Percentiles rank a stretch among this genome's conserved stretches.
Conservation (phyloP, 2,888 invertebrate genomes). For the Torymus tubicola region DNA sequence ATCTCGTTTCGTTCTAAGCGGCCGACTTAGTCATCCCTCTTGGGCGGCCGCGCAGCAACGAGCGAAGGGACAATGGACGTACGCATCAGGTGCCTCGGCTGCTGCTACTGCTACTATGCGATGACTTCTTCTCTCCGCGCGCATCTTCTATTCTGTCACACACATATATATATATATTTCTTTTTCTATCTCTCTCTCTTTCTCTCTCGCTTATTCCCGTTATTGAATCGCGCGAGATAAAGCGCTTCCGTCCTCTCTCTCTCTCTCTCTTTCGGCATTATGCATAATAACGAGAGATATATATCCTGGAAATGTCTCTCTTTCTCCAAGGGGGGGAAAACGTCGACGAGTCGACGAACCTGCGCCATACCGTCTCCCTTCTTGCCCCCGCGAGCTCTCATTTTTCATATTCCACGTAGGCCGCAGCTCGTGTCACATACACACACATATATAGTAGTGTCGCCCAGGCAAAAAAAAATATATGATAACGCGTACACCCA, state of each 20-base stretch:
- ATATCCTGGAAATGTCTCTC: constrained; percentile 16
- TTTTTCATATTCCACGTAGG: constrained; percentile 21
- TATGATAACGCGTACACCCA: constrained; percentile 2
- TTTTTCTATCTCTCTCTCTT: constrained; percentile 4
- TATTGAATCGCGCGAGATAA: constrained; percentile 40
- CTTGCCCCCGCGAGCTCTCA: background rate
- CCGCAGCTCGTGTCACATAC: background rate
- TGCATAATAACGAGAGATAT: constrained; percentile 38
- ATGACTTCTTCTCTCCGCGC: constrained; percentile 14
- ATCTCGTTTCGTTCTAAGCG: constrained; percentile 30
- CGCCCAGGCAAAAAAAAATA: constrained; percentile 4
- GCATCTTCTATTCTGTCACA: background rate
- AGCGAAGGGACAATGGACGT: constrained; percentile 23
- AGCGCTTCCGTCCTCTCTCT: constrained; percentile 40
- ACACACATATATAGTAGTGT: no score
- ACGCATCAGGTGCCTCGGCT: constrained; percentile 34
- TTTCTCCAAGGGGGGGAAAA: background rate
- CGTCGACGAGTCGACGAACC: no score
- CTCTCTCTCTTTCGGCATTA: constrained; percentile 27
- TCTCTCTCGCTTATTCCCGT: background rate
- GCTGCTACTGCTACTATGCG: background rate
- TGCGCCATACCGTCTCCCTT: no score
- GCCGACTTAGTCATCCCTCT: constrained; percentile 33
- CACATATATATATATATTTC: no score
- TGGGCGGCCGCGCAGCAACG: background rate